Evolutionary conservation across 2,797 vertebrate species (phyloP).

Genomic region (Holocentrus rufus): DNA sequence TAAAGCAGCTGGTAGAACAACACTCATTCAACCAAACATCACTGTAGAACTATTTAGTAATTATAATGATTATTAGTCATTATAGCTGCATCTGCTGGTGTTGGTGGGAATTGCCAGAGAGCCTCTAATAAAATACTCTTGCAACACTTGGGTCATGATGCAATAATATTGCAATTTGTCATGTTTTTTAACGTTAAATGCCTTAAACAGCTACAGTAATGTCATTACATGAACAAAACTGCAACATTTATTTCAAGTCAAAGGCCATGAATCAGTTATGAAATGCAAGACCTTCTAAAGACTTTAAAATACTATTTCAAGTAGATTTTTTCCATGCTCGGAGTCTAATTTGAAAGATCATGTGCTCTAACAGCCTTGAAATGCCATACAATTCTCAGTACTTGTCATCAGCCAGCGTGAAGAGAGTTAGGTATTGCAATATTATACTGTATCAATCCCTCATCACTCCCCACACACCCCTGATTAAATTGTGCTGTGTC

Average conservation of each 20-base stretch:
- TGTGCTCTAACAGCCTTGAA: conserved; percentile 4
- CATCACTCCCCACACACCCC: not conserved
- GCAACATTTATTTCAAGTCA: conserved; percentile 3
- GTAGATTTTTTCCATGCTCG: conserved; percentile 18
- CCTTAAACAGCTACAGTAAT: not conserved
- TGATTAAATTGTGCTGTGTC: not conserved
- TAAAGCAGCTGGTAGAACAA: conserved; percentile 17
- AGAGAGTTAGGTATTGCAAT: not conserved
- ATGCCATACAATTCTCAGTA: conserved; percentile 4
- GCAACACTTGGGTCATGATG: not conserved
- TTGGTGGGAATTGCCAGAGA: not conserved
- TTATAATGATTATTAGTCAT: not conserved
- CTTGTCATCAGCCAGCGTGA: not conserved
- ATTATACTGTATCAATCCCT: not conserved
- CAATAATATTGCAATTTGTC: conserved; percentile 2
- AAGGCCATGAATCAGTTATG: not conserved
- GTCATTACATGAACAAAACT: not conserved
- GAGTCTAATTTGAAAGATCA: not conserved
- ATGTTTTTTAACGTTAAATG: conserved; percentile 1
- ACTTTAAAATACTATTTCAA: conserved; percentile 12
- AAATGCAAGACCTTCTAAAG: conserved; percentile 16
- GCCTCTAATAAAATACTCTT: not conserved
- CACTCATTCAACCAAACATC: conserved; percentile 5
- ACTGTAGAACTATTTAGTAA: not conserved
- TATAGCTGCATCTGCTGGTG: conserved; percentile 28